These are phyloP conservation scores for Lasioglossum leucozonium DNA, from an alignment of 2,888 invertebrate species.

Conservation along the genomic window DNA sequence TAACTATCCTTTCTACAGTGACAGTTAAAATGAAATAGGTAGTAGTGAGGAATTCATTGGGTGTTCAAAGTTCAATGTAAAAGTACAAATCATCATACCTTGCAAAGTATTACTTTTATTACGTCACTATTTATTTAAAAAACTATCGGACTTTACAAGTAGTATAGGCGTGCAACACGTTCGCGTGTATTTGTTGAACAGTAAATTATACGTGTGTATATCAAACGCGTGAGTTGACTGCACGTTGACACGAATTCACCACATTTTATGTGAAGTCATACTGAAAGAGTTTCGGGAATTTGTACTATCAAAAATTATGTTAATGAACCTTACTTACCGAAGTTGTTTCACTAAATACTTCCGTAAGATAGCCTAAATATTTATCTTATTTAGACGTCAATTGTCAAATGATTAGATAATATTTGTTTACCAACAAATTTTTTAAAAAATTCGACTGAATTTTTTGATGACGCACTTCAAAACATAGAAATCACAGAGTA, in stretches of 20 bases:
- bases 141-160: not conserved
- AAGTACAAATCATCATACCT: not conserved
- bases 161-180: not conserved
- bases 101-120: not conserved
- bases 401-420: slow-evolving; percentile 22
- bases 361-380: too few species aligned
- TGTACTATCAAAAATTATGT: not conserved
- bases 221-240: not conserved
- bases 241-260: not conserved
- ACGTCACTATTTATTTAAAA: not conserved
- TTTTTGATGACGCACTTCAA: not conserved
- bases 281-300: not conserved
- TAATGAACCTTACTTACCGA: not conserved
- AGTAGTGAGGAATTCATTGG: not conserved
- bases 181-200: not conserved
- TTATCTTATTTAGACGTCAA: not conserved
- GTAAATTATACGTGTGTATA: not conserved
- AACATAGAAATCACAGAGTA: not conserved
- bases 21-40: not conserved
- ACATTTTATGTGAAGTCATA: not conserved
- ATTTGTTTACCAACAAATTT: not conserved
- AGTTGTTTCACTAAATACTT: not conserved
- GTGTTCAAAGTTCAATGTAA: not conserved
- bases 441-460: not conserved
- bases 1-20: not conserved